These are phyloP conservation scores for fruit fly (Drosophila melanogaster) DNA, from an alignment of 1,140 invertebrate species.

Conservation along the genomic window DNA sequence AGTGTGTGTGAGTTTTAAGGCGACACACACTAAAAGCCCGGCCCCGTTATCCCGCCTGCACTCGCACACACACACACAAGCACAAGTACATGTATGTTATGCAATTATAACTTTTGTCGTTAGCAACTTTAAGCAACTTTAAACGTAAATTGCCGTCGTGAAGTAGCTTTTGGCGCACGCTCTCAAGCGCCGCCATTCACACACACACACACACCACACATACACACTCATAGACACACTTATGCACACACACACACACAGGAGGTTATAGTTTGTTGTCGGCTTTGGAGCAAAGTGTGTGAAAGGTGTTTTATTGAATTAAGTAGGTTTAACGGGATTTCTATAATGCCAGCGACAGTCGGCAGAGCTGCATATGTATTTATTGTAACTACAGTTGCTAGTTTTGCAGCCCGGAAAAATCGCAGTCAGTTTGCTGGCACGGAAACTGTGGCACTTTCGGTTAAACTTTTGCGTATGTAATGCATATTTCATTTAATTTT, in stretches of 20 bases:
- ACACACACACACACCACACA: slow-evolving; percentile 6
- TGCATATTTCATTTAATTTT: slow-evolving; percentile 82
- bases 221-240: slow-evolving; percentile 16
- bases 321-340: slow-evolving; percentile 82
- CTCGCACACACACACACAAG: slow-evolving; percentile 27
- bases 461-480: slow-evolving; percentile 65
- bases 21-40: slow-evolving; percentile 33
- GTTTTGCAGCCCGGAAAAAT: slow-evolving; percentile 16
- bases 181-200: slow-evolving; percentile 53
- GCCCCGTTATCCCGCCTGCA: background rate
- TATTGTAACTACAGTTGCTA: slow-evolving; percentile 73
- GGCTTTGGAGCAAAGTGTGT: slow-evolving; percentile 78
- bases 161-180: slow-evolving; percentile 80
- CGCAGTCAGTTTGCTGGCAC: slow-evolving; percentile 22
- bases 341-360: slow-evolving; percentile 72
- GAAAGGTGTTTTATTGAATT: slow-evolving; percentile 83
- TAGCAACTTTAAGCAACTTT: slow-evolving; percentile 84
- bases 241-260: slow-evolving; percentile 8
- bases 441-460: slow-evolving; percentile 57
- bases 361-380: slow-evolving; percentile 67
- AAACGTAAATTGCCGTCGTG: slow-evolving; percentile 83
- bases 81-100: slow-evolving; percentile 65
- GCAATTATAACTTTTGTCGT: slow-evolving; percentile 84
- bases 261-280: slow-evolving; percentile 76
- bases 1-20: slow-evolving; percentile 31